Evolutionary conservation across 2,797 vertebrate genomes (phyloP), one percentile per base, ranked within the genome.

Genomic region (Argya squamiceps): DNA sequence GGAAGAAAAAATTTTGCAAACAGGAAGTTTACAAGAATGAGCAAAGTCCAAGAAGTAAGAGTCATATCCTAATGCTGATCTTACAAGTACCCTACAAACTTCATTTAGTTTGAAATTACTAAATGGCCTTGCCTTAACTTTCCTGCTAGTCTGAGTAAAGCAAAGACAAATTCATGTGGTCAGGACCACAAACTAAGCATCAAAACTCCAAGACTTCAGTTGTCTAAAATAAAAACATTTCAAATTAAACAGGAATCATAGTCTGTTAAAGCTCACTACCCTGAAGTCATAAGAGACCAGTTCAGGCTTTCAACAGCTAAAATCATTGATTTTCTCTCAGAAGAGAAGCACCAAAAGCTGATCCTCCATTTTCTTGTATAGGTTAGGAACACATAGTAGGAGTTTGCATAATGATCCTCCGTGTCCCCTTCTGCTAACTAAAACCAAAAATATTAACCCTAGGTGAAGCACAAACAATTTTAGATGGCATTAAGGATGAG

Each of bases 1-100:
- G 36, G 47, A 49, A 41, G 34, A 84, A 71, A 71, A 83, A 85
- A 26, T 47, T 67, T 43, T 77, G 14, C 44, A 80, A 91, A 80
- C 70, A 92, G 59, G 75, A 95, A 94, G 60, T 75, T 71, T 67
- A 76, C 24, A 83, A 60, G 41, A 89, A 92, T 64, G 30, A 90
- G 30, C 27, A 49, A 75, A 82, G 49, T 77, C 81, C 3, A 4
- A 95, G 59, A 93, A 92, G 30, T 53, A 83, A 69, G 50, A 89
- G 74, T 94, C 77, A 94, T 69, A 93, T 84, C 74, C 74, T 87
- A 63, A 56, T 5, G 4, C 37, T 77, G 59, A 76, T 82, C 44
- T 82, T 89, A 70, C 55, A 92, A 73, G 34, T 59, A 74, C 2
- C 9, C 49, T 67, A 70, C 6, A 64, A 41, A 76, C 4, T 74